Conservation (phyloP, 2,888 invertebrate genomes). For the Cryptocephalus moraei region DNA sequence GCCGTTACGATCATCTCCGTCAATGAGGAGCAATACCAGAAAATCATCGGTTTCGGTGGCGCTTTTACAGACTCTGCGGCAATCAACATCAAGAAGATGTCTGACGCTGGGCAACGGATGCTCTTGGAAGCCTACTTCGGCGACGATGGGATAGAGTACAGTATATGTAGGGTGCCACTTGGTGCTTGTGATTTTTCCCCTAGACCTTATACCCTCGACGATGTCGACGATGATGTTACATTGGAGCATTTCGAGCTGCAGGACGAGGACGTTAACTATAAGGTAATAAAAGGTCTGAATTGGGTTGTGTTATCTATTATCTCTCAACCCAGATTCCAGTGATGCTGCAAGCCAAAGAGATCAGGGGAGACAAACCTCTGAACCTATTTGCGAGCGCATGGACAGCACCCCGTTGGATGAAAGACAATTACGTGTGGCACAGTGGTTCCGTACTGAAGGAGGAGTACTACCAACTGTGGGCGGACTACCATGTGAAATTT, state of each 20-base stretch:
- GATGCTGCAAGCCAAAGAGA: not conserved
- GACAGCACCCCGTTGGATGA: slow-evolving; percentile 23
- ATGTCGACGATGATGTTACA: slow-evolving; percentile 28
- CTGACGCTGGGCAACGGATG: slow-evolving; percentile 36
- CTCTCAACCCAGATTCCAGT: not conserved
- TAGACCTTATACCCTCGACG: slow-evolving; percentile 66
- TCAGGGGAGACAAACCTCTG: slow-evolving; percentile 1
- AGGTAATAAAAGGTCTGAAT: slow-evolving; percentile 47
- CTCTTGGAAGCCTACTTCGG: slow-evolving; percentile 59
- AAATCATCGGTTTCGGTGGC: slow-evolving; percentile 73
- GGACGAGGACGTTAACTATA: slow-evolving; percentile 55
- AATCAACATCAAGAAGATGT: slow-evolving; percentile 56
- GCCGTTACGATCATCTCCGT: not conserved
- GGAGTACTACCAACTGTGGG: slow-evolving; percentile 61
- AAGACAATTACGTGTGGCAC: slow-evolving; percentile 26
- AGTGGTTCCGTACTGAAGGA: slow-evolving; percentile 31
- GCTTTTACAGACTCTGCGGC: slow-evolving; percentile 60
- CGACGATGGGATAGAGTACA: slow-evolving; percentile 60
- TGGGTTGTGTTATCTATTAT: too few species aligned
- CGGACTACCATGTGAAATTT: slow-evolving; percentile 71
- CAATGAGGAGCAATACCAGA: slow-evolving; percentile 40
- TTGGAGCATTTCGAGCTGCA: slow-evolving; percentile 19
- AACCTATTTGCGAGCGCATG: slow-evolving; percentile 42
- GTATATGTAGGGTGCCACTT: slow-evolving; percentile 69
- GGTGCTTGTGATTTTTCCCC: slow-evolving; percentile 81